Evolutionary conservation across 1,140 invertebrate species (phyloP).

Genomic region (Neodiprion lecontei): DNA sequence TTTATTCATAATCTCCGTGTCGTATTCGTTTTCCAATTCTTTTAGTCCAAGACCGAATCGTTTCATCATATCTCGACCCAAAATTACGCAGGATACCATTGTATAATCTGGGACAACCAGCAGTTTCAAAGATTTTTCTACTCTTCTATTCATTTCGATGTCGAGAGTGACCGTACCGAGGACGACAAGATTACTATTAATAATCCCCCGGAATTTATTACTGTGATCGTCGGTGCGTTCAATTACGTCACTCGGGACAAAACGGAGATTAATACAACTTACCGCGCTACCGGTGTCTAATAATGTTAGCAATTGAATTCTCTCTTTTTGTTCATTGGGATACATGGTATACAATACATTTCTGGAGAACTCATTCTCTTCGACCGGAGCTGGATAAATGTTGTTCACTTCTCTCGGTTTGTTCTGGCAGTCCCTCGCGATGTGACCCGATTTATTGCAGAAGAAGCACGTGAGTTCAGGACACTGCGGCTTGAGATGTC

Average conservation of each 20-base stretch:
- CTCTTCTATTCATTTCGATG: neutral
- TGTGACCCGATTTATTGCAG: constrained; percentile 13
- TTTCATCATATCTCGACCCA: too few relatives aligned
- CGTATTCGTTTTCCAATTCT: too few relatives aligned
- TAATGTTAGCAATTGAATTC: too few relatives aligned
- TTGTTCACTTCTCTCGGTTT: neutral
- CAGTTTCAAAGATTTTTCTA: neutral
- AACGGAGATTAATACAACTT: neutral
- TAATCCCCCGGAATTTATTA: neutral
- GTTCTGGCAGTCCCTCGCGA: constrained; percentile 11
- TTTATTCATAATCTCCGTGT: too few relatives aligned
- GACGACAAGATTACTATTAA: neutral
- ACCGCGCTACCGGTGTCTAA: neutral
- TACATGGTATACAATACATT: neutral
- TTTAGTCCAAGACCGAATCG: too few relatives aligned
- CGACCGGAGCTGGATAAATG: too few relatives aligned
- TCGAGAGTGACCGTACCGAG: neutral
- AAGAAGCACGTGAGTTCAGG: neutral
- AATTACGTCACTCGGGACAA: neutral
- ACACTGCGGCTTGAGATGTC: neutral
- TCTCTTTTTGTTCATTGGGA: neutral
- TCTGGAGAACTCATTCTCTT: too few relatives aligned
- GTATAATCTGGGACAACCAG: neutral
- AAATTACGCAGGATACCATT: neutral
- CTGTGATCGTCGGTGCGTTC: neutral